Conservation (phyloP, 2,113 vertebrate genomes). For the Prunella himalayana region DNA sequence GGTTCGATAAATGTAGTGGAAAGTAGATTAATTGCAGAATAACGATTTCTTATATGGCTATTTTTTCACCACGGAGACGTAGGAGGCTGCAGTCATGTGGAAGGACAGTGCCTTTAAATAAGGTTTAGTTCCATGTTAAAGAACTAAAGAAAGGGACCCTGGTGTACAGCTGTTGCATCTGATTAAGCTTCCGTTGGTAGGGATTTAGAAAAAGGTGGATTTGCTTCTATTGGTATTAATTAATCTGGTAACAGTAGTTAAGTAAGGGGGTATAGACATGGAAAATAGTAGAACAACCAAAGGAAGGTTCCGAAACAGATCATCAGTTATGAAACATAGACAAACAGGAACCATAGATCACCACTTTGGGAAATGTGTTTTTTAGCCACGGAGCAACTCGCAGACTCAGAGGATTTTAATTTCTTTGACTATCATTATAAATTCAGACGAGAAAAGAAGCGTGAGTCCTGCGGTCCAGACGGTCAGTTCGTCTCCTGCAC, state of each 20-base stretch:
- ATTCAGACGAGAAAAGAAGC: neutral
- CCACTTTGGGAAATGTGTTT: neutral
- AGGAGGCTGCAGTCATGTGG: neutral
- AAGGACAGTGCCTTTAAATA: neutral
- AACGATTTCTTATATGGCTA: neutral
- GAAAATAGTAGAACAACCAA: neutral
- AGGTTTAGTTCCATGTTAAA: neutral
- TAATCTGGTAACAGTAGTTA: neutral
- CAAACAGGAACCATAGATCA: neutral
- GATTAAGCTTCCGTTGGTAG: neutral
- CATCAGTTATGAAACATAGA: neutral
- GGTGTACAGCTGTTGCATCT: neutral
- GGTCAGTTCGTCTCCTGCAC: fast-evolving
- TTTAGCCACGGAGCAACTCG: neutral
- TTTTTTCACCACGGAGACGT: neutral
- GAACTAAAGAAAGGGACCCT: neutral
- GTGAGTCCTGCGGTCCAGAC: neutral
- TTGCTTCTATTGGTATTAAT: neutral
- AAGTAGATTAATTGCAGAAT: neutral
- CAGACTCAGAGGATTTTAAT: neutral
- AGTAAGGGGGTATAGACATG: neutral
- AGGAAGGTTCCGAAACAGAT: neutral
- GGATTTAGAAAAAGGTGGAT: neutral
- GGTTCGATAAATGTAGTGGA: neutral
- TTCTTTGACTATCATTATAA: neutral